Evolutionary conservation across 2,888 invertebrate species (phyloP), one percentile per base, ranked within the genome.

Genomic region (Torymus auratus): DNA sequence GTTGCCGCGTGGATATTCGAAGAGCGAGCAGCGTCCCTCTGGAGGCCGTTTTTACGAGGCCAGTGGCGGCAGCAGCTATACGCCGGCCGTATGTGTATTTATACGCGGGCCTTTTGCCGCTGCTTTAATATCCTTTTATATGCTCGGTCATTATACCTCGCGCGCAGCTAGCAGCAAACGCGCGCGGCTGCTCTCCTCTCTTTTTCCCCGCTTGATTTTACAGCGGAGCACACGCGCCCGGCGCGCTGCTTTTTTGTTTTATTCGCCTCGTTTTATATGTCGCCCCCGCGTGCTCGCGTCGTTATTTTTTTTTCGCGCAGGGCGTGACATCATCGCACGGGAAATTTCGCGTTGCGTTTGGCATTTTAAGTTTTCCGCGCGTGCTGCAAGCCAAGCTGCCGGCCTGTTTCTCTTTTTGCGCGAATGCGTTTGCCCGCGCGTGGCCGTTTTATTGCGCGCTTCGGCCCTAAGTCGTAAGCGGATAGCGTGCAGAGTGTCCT

Each of bases 41-140:
- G 28, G 28, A 28, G 17, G 56, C 41, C 14, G 65, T 69, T 80
- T 80, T 80, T 80, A 80, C 76, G 80, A 80, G 72, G 56, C 80
- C 28, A 28, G 28, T 28, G 28, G n/a, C 53, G 28, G 13, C 20
- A n/a, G 56, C 52, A 20, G 14, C 20, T 2, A 50, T 2, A 50
- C 52, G 10, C n/a, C 28, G 20, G 52, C 23, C 20, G 28, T 62
- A 41, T 53, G 70, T 80, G 70, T 80, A 75, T 80, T 74, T 80
- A 75, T 78, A 80, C 60, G 58, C 58, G 79, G 56, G 69, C 56
- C 41, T 64, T 72, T 61, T 12, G 28, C 56, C 68, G 20, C 60
- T 52, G 72, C 67, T 81, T 83, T 83, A 79, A 83, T 83, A 78
- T 83, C 76, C 72, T 73, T 78, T 81, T 81, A 78, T 83, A 76